phyloP scores from a whole-genome alignment of 64 coral and sea anemone species.

The Stylophora pistillata region DNA sequence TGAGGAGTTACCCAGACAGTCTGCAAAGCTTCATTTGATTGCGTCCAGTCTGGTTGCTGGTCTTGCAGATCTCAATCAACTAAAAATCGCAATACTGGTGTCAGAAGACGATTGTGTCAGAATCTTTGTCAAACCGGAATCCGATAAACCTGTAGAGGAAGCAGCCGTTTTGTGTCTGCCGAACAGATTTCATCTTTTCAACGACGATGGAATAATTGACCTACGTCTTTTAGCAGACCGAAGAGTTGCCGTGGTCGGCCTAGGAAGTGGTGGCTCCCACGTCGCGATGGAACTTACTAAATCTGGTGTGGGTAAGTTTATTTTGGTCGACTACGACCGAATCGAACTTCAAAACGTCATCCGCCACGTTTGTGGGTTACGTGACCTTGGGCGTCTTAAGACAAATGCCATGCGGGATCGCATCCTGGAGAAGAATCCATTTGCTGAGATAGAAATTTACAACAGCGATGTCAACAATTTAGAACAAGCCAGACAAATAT shows the following conservation, averaged over 20 bases:
- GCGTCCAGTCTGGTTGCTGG: not conserved
- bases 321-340: conserved; percentile 90
- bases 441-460: conserved; percentile 72
- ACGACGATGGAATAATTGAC: conserved; percentile 89
- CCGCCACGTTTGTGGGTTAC: conserved; percentile 89
- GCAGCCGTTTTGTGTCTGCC: conserved; percentile 73
- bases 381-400: conserved; percentile 82
- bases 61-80: conserved; percentile 22
- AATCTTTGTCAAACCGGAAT: conserved; percentile 53
- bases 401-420: conserved; percentile 87
- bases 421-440: conserved; percentile 90
- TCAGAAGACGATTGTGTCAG: conserved; percentile 58
- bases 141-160: conserved; percentile 26
- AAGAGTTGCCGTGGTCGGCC: conserved; percentile 83
- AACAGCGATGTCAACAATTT: conserved; percentile 83
- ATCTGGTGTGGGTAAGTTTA: conserved; percentile 91
- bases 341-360: conserved; percentile 93
- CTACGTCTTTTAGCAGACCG: conserved; percentile 73
- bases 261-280: conserved; percentile 89
- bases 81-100: conserved; percentile 64
- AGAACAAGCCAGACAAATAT: conserved; percentile 68
- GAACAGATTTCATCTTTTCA: conserved; percentile 77
- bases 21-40: conserved; percentile 1
- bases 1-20: conserved; percentile 27
- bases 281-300: conserved; percentile 90